These are phyloP conservation scores for Pogona vitticeps DNA, from an alignment of 2,113 vertebrate genomes.

Conservation along the genomic window DNA sequence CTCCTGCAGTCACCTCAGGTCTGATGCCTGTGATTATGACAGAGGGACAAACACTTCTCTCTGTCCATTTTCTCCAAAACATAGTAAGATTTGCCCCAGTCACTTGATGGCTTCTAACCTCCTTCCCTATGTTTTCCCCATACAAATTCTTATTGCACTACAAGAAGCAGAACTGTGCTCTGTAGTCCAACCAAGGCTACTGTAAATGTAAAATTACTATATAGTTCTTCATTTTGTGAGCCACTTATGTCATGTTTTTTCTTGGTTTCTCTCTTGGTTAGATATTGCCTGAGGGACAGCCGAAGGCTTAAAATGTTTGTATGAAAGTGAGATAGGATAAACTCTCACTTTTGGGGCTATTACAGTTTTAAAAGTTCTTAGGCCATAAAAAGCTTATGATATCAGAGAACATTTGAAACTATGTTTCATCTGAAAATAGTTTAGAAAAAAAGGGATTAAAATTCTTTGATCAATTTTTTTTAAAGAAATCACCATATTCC, in stretches of 20 bases:
- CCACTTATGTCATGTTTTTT: not conserved
- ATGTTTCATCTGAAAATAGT: conserved; percentile 14
- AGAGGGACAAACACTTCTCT: not conserved
- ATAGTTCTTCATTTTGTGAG: not conserved
- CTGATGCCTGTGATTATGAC: not conserved
- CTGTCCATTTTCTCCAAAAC: not conserved
- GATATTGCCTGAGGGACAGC: conserved; percentile 44
- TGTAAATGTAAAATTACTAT: not conserved
- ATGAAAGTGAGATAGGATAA: conserved; percentile 20
- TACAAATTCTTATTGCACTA: not conserved
- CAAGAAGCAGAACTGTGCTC: not conserved
- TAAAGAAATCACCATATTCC: not conserved
- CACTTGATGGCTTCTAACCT: not conserved
- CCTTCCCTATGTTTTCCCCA: not conserved
- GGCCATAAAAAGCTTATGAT: not conserved
- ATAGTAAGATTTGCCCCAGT: not conserved
- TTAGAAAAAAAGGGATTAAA: not conserved
- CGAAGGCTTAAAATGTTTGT: conserved; percentile 42
- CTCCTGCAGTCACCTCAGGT: not conserved
- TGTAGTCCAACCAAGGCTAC: not conserved
- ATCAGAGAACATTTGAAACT: not conserved
- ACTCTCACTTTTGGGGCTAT: conserved; percentile 10
- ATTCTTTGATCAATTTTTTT: not conserved
- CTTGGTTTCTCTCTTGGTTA: conserved; percentile 15
- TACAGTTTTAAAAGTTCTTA: conserved; percentile 23